phyloP scores from a whole-genome alignment of 1,140 invertebrate genomes.

The Propsilocerus akamusi region DNA sequence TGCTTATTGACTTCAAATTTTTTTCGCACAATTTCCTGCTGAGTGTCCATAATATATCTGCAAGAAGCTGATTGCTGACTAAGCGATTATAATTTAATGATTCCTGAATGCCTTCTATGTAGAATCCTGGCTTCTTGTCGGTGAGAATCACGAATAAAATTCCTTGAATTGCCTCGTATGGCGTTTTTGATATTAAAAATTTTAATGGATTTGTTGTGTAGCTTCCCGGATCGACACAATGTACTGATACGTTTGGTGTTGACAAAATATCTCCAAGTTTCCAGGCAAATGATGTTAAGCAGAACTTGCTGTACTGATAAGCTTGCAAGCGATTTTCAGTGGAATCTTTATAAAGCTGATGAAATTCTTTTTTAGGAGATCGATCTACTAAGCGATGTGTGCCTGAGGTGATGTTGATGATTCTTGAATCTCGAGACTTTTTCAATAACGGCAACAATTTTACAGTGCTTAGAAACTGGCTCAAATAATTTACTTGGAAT shows the following conservation, averaged over 20 bases:
- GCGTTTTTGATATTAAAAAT: not conserved
- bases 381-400: not conserved
- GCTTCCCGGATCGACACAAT: not conserved
- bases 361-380: not conserved
- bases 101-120: not conserved
- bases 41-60: not conserved
- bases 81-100: not conserved
- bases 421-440: not conserved
- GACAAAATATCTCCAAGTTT: not conserved
- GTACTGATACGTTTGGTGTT: not conserved
- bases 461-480: not conserved
- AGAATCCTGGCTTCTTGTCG: not conserved
- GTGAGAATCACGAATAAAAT: not conserved
- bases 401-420: not conserved
- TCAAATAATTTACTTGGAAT: not conserved
- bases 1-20: not conserved
- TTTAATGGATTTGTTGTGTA: not conserved
- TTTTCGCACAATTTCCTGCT: slow-evolving; percentile 1
- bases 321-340: not conserved
- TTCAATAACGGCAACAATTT: not conserved
- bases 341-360: not conserved
- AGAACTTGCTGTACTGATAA: not conserved
- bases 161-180: not conserved
- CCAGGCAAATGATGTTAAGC: not conserved
- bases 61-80: not conserved